Evolutionary conservation across 30 jellyfish, hydroid and myxozoan genomes (phyloP).

Genomic region (Morbakka virulenta): DNA sequence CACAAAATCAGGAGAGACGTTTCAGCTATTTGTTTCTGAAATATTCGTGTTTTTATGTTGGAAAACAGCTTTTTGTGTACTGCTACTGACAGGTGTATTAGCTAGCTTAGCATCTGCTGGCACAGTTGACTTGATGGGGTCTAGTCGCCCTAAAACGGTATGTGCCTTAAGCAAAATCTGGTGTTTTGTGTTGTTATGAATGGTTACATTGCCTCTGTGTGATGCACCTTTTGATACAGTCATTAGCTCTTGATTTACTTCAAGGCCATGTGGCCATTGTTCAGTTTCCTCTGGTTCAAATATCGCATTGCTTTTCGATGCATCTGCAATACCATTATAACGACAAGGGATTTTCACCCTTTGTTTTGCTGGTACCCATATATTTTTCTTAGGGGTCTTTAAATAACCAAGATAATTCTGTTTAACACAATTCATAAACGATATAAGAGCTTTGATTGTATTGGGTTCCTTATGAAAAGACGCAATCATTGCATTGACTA

Average conservation of each 20-base stretch:
- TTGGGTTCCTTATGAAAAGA: constrained; percentile 24
- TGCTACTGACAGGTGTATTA: neutral
- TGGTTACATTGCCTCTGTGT: constrained; percentile 13
- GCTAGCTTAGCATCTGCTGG: constrained; percentile 10
- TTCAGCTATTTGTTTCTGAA: neutral
- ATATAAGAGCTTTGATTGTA: constrained; percentile 6
- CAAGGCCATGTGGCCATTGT: constrained; percentile 18
- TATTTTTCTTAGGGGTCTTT: constrained; percentile 19
- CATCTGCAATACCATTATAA: neutral
- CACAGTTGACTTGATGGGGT: constrained; percentile 8
- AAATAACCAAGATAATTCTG: constrained; percentile 3
- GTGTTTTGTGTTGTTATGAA: constrained; percentile 19
- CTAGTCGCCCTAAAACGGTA: constrained; percentile 29
- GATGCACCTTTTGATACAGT: constrained; percentile 27
- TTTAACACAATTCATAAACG: constrained; percentile 10
- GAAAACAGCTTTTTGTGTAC: constrained; percentile 1
- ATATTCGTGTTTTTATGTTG: neutral
- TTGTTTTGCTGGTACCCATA: constrained; percentile 16
- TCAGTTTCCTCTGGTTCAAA: constrained; percentile 22
- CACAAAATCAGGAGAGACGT: constrained; percentile 1
- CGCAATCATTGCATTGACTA: constrained; percentile 8
- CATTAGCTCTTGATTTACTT: constrained; percentile 8
- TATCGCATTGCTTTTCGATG: constrained; percentile 8
- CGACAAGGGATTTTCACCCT: constrained; percentile 24
- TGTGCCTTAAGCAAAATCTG: constrained; percentile 13